Conservation (phyloP, 2,888 invertebrate species). For the Bimastos eiseni region DNA sequence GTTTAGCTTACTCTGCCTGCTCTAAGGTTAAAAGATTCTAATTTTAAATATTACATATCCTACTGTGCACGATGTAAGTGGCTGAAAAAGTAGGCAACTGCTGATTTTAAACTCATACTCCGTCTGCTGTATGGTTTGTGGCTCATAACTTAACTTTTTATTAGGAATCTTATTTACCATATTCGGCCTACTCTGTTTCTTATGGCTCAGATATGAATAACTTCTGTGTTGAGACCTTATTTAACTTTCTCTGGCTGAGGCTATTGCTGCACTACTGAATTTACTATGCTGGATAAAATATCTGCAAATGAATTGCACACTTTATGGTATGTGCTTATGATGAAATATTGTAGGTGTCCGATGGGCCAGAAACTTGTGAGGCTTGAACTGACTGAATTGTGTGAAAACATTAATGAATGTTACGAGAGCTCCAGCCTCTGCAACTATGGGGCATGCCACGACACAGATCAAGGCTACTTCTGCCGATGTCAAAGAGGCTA, state of each 20-base stretch:
- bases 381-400: constrained; percentile 67
- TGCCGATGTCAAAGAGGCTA: constrained; percentile 94
- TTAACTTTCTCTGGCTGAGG: neutral
- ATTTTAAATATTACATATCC: no score
- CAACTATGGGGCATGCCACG: constrained; percentile 41
- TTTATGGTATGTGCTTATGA: neutral
- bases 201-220: neutral
- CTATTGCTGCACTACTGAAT: neutral
- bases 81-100: no score
- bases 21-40: no score
- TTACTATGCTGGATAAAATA: neutral
- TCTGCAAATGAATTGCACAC: neutral
- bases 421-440: constrained; percentile 47
- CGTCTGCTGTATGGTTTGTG: no score
- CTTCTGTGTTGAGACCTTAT: neutral
- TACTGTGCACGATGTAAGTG: no score
- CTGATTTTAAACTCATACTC: no score
- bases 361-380: constrained; percentile 66
- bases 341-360: constrained; percentile 71
- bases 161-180: no score
- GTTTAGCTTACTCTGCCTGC: no score
- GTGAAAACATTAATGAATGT: constrained; percentile 65
- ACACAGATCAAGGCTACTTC: constrained; percentile 57
- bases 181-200: no score
- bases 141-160: neutral